These are phyloP conservation scores for Folsomia manolachei DNA, from an alignment of 2,888 invertebrate species.

Conservation along the genomic window DNA sequence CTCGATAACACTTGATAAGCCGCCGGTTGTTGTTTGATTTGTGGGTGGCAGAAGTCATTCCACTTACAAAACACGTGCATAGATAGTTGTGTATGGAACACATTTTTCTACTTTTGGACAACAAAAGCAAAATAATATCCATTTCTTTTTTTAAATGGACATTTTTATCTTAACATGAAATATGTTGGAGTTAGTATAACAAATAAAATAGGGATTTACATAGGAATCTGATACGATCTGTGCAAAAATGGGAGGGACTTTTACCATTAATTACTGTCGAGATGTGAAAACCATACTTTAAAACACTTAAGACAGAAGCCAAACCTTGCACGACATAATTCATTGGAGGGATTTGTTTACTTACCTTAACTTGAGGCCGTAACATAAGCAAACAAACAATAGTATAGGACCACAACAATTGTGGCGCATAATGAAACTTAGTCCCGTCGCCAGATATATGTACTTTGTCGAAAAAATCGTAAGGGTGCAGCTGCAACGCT, in stretches of 20 bases:
- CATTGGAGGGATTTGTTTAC: background rate
- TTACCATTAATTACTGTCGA: background rate
- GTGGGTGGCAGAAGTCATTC: too few relatives aligned
- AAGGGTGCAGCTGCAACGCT: too few relatives aligned
- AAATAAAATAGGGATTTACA: background rate
- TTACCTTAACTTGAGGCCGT: too few relatives aligned
- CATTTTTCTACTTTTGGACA: background rate
- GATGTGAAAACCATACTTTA: background rate
- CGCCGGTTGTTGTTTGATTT: background rate
- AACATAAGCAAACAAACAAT: background rate
- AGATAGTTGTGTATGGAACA: background rate
- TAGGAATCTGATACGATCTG: background rate
- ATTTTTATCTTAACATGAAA: background rate
- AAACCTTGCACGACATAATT: conserved; percentile 9
- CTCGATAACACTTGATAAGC: too few relatives aligned
- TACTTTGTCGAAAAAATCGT: too few relatives aligned
- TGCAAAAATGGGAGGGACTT: conserved; percentile 8
- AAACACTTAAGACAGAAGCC: conserved; percentile 21
- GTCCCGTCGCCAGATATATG: too few relatives aligned
- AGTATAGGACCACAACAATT: background rate
- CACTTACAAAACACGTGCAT: too few relatives aligned
- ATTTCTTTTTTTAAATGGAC: too few relatives aligned
- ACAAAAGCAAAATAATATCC: background rate
- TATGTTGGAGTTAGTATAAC: background rate
- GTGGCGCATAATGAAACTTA: too few relatives aligned